phyloP scores from a whole-genome alignment of 2,888 invertebrate genomes.

The Cheilosia urbana region DNA sequence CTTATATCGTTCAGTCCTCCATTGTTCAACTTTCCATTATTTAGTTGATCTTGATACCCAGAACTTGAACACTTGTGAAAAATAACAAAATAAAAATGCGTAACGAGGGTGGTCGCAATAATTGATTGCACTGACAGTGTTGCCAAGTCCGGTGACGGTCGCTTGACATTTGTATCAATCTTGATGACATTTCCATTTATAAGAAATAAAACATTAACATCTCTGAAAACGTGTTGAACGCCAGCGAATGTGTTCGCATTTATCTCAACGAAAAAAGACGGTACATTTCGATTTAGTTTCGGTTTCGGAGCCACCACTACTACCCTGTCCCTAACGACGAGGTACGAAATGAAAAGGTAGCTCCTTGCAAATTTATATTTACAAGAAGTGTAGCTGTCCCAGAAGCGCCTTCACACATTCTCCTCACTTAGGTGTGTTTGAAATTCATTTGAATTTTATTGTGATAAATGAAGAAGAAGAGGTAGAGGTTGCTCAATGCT shows the following conservation, averaged over 20 bases:
- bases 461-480: conserved; percentile 55
- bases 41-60: background rate
- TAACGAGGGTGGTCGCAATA: conserved; percentile 7
- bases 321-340: background rate
- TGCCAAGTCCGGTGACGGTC: conserved; percentile 20
- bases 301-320: background rate
- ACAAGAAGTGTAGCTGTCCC: conserved; percentile 17
- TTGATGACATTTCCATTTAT: conserved; percentile 44
- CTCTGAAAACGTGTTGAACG: conserved; percentile 47
- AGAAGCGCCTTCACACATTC: background rate
- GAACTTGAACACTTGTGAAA: background rate
- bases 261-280: conserved; percentile 31
- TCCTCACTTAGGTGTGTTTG: conserved; percentile 16
- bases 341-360: conserved; percentile 2
- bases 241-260: conserved; percentile 37
- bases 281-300: background rate
- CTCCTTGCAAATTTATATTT: conserved; percentile 16
- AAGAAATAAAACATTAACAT: conserved; percentile 46
- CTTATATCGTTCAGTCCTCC: no score
- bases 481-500: conserved; percentile 2
- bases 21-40: background rate
- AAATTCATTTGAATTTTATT: conserved; percentile 58
- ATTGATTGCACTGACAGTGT: conserved; percentile 20
- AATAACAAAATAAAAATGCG: no score
- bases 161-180: conserved; percentile 23